Percentiles rank a stretch among this genome's conserved stretches.
Conservation (phyloP, 2,888 invertebrate species). For the Rhingia campestris region DNA sequence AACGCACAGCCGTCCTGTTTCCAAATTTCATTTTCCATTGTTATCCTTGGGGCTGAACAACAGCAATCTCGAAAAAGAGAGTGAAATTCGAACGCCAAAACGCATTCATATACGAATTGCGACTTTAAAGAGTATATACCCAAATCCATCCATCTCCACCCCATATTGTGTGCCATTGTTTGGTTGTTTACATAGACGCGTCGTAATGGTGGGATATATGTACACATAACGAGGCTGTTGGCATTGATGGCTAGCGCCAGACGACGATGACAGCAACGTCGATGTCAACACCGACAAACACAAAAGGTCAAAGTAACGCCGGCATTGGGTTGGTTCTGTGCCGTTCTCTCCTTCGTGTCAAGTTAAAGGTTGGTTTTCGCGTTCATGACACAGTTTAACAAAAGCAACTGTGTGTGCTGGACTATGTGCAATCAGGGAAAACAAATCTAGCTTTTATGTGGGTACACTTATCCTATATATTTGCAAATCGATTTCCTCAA, state of each 20-base stretch:
- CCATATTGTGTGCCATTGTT: conserved; percentile 12
- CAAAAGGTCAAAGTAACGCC: conserved; percentile 64
- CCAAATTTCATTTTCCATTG: conserved; percentile 27
- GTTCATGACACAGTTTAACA: conserved; percentile 67
- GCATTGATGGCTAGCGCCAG: conserved; percentile 58
- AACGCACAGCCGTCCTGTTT: neutral
- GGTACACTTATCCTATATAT: conserved; percentile 5
- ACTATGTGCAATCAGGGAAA: conserved; percentile 11
- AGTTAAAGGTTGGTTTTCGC: conserved; percentile 69
- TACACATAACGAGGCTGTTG: conserved; percentile 10
- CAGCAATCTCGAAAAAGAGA: neutral
- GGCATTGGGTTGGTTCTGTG: conserved; percentile 24
- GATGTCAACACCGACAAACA: conserved; percentile 30
- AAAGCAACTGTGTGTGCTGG: neutral
- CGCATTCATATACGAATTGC: conserved; percentile 42
- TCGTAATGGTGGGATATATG: conserved; percentile 10
- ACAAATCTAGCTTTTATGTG: conserved; percentile 5
- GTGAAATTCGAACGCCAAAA: conserved; percentile 10
- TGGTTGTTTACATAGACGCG: conserved; percentile 37
- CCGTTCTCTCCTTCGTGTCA: conserved; percentile 52
- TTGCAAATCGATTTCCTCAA: conserved; percentile 46
- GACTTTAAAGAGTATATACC: conserved; percentile 25
- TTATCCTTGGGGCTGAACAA: neutral
- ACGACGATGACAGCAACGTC: conserved; percentile 21
- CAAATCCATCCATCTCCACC: too few relatives aligned